Percentiles rank a stretch among this genome's conserved stretches.
Conservation (phyloP, 1,140 invertebrate species). For the Eurytemora carolleeae region DNA sequence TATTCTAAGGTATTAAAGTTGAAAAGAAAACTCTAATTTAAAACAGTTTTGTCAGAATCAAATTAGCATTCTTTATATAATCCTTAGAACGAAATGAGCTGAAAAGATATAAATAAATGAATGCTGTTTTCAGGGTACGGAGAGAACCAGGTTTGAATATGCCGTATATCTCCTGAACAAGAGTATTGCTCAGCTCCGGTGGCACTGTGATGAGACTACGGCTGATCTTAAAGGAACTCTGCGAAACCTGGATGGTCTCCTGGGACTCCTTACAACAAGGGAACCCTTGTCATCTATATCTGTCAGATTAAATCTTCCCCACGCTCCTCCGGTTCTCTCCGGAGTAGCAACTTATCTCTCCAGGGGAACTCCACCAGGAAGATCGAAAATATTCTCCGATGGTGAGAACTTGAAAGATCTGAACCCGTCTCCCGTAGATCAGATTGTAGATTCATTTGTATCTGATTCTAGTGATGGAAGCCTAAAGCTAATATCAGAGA, state of each 20-base stretch:
- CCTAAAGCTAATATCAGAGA: no score
- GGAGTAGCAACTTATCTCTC: neutral
- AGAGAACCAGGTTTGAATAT: constrained; percentile 3
- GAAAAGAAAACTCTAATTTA: no score
- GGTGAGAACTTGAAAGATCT: no score
- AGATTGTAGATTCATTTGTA: no score
- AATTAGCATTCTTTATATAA: no score
- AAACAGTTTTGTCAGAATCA: no score
- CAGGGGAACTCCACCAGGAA: no score
- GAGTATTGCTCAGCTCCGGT: constrained; percentile 4
- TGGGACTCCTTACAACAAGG: neutral
- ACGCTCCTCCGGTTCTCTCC: neutral
- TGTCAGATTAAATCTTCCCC: neutral
- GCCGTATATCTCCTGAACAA: constrained; percentile 4
- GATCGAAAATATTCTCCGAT: no score
- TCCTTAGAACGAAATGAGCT: neutral
- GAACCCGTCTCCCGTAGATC: no score
- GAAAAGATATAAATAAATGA: neutral
- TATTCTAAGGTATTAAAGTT: no score
- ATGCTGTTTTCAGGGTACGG: neutral
- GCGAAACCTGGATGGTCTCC: neutral
- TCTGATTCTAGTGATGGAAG: no score
- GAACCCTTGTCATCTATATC: neutral
- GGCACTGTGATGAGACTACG: constrained; percentile 1
- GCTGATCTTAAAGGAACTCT: neutral